Conservation (phyloP, 2,888 invertebrate genomes). For the Anthrax anthrax region DNA sequence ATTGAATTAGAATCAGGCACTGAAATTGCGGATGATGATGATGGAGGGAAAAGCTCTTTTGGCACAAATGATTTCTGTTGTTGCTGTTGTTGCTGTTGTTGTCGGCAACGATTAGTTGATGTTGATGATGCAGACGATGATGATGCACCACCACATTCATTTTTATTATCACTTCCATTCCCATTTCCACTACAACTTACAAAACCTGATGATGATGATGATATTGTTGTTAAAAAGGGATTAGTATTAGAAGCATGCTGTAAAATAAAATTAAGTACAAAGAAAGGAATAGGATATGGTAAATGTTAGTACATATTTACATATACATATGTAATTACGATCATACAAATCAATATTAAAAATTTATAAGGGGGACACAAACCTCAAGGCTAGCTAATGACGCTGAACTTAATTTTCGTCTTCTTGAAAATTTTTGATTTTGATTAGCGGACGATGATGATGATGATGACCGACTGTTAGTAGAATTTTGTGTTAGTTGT, state of each 20-base stretch:
- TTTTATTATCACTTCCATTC: not conserved
- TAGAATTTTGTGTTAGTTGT: not conserved
- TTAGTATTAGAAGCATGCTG: constrained; percentile 19
- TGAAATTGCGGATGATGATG: constrained; percentile 19
- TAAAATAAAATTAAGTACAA: not conserved
- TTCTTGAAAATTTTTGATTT: constrained; percentile 4
- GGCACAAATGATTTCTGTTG: constrained; percentile 18
- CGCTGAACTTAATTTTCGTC: constrained; percentile 13
- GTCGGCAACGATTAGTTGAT: constrained; percentile 19
- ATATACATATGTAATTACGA: too few species aligned
- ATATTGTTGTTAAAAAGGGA: constrained; percentile 31
- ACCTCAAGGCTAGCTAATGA: constrained; percentile 16
- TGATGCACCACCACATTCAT: not conserved
- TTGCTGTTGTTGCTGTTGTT: constrained; percentile 13
- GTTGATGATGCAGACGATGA: constrained; percentile 11
- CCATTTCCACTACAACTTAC: constrained; percentile 8
- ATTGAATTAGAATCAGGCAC: constrained; percentile 5
- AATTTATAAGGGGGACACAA: constrained; percentile 6
- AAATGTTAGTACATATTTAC: too few species aligned
- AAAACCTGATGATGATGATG: constrained; percentile 15
- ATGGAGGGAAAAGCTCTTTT: constrained; percentile 13
- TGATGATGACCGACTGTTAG: constrained; percentile 3
- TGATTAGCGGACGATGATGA: too few species aligned
- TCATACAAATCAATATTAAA: too few species aligned
- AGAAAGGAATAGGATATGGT: too few species aligned